Percentiles rank a stretch among this genome's conserved stretches.
Conservation (phyloP, 23 tunicate species). For the Styela clava region DNA sequence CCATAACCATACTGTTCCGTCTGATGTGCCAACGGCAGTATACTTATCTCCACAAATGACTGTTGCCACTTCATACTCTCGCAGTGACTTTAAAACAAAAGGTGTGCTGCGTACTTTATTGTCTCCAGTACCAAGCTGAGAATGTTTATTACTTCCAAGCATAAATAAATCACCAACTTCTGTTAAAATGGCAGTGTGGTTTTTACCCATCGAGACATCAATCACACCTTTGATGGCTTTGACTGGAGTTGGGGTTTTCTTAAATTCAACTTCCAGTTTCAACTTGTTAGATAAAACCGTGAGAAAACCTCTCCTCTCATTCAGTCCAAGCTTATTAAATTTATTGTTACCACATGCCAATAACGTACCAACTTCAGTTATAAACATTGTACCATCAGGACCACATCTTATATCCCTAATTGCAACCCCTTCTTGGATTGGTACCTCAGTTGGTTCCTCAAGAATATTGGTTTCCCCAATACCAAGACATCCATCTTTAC, state of each 20-base stretch:
- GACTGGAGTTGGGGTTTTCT: constrained; percentile 69
- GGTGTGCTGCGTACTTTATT: constrained; percentile 60
- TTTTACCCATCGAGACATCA: constrained; percentile 68
- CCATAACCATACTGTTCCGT: constrained; percentile 67
- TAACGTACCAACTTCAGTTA: constrained; percentile 83
- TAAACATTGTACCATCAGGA: constrained; percentile 66
- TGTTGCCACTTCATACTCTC: constrained; percentile 29
- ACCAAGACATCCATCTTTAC: constrained; percentile 78
- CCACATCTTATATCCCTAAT: constrained; percentile 74
- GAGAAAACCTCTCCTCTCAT: constrained; percentile 86
- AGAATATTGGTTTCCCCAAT: constrained; percentile 42
- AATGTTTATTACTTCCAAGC: constrained; percentile 81
- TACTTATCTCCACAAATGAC: constrained; percentile 78
- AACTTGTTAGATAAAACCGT: constrained; percentile 48
- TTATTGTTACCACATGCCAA: constrained; percentile 94
- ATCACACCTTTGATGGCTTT: constrained; percentile 72
- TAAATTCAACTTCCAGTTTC: constrained; percentile 73
- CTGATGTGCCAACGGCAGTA: constrained; percentile 63
- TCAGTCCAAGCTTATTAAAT: constrained; percentile 80
- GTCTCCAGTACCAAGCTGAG: constrained; percentile 88
- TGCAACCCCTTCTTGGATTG: constrained; percentile 45
- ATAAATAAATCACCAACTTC: constrained; percentile 55
- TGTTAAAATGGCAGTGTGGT: constrained; percentile 75
- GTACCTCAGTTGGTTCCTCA: constrained; percentile 51
- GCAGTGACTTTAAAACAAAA: constrained; percentile 50